phyloP scores from a whole-genome alignment of 2,797 vertebrate species.

The Microctenopoma steveboyesi region DNA sequence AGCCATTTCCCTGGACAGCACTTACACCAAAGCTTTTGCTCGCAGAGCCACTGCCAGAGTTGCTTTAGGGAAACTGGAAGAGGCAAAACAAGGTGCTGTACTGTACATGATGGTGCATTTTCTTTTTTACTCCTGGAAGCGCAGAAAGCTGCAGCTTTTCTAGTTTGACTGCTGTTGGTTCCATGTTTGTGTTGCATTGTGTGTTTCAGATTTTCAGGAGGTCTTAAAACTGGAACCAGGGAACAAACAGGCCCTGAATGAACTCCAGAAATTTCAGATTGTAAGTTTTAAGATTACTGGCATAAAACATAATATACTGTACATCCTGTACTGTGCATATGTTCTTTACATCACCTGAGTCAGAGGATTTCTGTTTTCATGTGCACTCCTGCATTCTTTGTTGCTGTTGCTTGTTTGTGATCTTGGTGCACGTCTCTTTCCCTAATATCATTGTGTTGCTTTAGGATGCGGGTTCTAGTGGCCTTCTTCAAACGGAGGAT shows the following conservation, averaged over 20 bases:
- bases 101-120: not conserved
- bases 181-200: not conserved
- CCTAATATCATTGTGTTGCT: not conserved
- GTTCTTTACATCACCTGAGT: not conserved
- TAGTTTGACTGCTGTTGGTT: not conserved
- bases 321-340: too few relatives aligned
- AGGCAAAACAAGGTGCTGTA: conserved; percentile 89
- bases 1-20: conserved; percentile 88
- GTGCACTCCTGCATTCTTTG: not conserved
- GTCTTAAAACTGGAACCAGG: conserved; percentile 94
- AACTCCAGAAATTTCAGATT: conserved; percentile 90
- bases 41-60: conserved; percentile 91
- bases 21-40: conserved; percentile 94
- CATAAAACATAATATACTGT: too few relatives aligned
- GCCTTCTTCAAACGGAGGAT: conserved; percentile 54
- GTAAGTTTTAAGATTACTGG: conserved; percentile 71
- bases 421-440: not conserved
- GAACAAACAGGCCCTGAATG: conserved; percentile 93
- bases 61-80: conserved; percentile 86
- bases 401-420: not conserved
- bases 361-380: not conserved
- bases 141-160: not conserved
- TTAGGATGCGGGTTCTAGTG: conserved; percentile 81
- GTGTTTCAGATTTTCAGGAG: conserved; percentile 89
- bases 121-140: not conserved